A percentile compares a stretch with the other conserved stretches of the same genome.
Evolutionary conservation across 1,140 invertebrate species (phyloP).

Genomic region (Wiebesia pumilae): DNA sequence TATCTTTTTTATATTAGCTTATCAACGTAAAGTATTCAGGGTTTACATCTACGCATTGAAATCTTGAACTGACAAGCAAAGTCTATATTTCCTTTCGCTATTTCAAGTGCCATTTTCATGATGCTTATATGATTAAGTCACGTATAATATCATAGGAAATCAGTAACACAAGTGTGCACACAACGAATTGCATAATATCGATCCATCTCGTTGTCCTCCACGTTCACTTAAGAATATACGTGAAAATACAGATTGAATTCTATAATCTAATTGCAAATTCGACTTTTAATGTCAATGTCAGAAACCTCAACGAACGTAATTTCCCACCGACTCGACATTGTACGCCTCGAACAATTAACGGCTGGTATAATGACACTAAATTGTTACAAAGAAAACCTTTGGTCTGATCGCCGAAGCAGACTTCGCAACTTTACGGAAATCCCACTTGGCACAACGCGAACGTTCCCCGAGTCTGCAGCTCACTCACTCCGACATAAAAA

Average conservation of each 20-base stretch:
- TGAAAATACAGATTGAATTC: neutral
- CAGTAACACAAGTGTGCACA: neutral
- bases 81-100: too few species aligned
- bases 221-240: neutral
- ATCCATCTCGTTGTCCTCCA: neutral
- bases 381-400: neutral
- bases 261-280: conserved; percentile 1
- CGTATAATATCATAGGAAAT: neutral
- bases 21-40: conserved; percentile 41
- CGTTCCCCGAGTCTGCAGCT: neutral
- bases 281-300: conserved; percentile 10
- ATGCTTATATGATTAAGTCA: neutral
- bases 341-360: neutral
- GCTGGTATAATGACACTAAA: neutral
- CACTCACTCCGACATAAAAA: neutral
- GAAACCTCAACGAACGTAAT: neutral
- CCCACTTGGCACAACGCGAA: neutral
- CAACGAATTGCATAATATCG: neutral
- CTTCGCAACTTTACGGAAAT: neutral
- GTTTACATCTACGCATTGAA: neutral
- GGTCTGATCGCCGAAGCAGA: neutral
- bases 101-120: neutral
- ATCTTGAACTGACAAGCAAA: neutral
- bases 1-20: conserved; percentile 20
- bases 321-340: conserved; percentile 3